Evolutionary conservation across 1,140 invertebrate genomes (phyloP).

Genomic region (Eueides isabella): DNA sequence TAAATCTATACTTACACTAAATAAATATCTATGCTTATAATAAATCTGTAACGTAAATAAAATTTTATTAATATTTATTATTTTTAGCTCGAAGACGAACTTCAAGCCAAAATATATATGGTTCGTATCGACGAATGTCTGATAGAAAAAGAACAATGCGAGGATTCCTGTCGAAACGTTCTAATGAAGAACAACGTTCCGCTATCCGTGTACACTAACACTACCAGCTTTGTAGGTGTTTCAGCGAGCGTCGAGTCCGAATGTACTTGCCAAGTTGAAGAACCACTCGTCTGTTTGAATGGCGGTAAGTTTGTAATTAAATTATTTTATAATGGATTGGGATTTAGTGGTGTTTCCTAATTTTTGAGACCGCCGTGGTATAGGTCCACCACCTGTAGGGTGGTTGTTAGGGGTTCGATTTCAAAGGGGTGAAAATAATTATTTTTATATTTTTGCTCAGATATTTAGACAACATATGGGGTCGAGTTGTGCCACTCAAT

Average conservation of each 20-base stretch:
- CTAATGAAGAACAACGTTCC: constrained; percentile 88
- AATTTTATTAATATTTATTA: background rate
- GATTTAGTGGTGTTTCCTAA: too few relatives aligned
- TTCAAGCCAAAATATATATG: constrained; percentile 90
- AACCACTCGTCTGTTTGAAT: constrained; percentile 85
- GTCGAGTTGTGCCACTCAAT: background rate
- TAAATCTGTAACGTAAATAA: too few relatives aligned
- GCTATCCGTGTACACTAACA: constrained; percentile 92
- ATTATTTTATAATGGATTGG: background rate
- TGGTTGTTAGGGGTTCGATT: too few relatives aligned
- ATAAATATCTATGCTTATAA: too few relatives aligned
- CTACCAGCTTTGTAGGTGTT: constrained; percentile 94
- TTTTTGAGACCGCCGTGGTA: background rate
- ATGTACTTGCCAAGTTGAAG: constrained; percentile 86
- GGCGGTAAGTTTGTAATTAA: constrained; percentile 80
- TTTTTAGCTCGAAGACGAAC: constrained; percentile 85
- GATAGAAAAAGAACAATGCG: constrained; percentile 87
- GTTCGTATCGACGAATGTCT: constrained; percentile 95
- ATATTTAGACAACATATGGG: background rate
- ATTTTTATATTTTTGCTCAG: background rate
- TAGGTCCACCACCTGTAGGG: too few relatives aligned
- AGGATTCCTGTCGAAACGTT: constrained; percentile 88
- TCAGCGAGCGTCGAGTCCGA: constrained; percentile 89
- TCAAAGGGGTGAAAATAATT: too few relatives aligned
- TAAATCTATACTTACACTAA: too few relatives aligned